Evolutionary conservation across 2,888 invertebrate species (phyloP).

Genomic region (Drosophila borborema): DNA sequence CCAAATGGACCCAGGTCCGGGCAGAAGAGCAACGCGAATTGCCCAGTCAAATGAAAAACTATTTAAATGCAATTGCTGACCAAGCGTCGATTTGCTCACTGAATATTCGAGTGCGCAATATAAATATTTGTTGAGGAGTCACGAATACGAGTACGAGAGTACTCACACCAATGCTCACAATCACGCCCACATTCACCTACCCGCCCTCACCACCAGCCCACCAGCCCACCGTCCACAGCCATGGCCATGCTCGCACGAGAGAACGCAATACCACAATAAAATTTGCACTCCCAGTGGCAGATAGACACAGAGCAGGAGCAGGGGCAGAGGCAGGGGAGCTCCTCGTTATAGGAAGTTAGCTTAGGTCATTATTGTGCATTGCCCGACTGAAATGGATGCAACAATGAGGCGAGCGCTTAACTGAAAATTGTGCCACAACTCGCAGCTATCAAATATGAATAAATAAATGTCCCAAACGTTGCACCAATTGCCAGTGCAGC

Average conservation of each 20-base stretch:
- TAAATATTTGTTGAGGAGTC: conserved; percentile 49
- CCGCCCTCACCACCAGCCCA: no score
- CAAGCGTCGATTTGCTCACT: conserved; percentile 76
- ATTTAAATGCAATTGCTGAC: conserved; percentile 78
- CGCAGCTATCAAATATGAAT: conserved; percentile 45
- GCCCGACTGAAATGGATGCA: conserved; percentile 24
- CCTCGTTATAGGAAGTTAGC: conserved; percentile 27
- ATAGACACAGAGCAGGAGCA: conserved; percentile 40
- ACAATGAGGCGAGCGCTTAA: conserved; percentile 37
- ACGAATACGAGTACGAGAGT: conserved; percentile 1
- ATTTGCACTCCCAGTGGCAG: conserved; percentile 28
- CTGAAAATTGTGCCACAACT: conserved; percentile 33
- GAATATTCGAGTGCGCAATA: conserved; percentile 66
- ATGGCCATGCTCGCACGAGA: background rate
- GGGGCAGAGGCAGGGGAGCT: background rate
- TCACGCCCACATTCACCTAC: background rate
- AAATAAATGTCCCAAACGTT: conserved; percentile 31
- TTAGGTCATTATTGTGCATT: conserved; percentile 40
- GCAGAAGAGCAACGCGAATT: conserved; percentile 53
- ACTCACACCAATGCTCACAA: background rate
- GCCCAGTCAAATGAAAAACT: conserved; percentile 77
- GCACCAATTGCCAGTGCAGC: conserved; percentile 13
- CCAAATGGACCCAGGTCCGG: conserved; percentile 8
- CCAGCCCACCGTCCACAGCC: background rate
- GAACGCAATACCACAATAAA: conserved; percentile 5